These are phyloP conservation scores for Antheraea assamensis DNA, from an alignment of 2,888 invertebrate genomes.

Conservation along the genomic window DNA sequence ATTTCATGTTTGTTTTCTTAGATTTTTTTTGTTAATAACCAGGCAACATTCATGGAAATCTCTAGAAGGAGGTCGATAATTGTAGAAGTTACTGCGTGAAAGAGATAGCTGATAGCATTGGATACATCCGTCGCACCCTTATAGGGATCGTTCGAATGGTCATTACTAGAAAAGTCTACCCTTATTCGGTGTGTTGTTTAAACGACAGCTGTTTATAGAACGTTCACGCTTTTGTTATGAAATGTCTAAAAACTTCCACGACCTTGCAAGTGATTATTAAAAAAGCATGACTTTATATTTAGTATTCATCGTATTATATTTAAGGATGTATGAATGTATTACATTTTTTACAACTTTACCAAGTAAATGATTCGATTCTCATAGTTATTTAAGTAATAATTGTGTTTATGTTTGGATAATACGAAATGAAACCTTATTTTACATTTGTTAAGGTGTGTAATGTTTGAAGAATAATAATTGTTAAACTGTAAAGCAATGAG, in stretches of 20 bases:
- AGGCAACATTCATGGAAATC: slow-evolving; percentile 25
- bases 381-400: neutral
- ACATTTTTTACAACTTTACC: neutral
- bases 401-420: too few relatives aligned
- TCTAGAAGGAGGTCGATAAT: slow-evolving; percentile 28
- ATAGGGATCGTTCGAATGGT: slow-evolving; percentile 10
- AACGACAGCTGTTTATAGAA: slow-evolving; percentile 3
- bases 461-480: too few relatives aligned
- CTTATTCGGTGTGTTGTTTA: slow-evolving; percentile 12
- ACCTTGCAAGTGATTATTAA: neutral
- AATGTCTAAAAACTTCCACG: neutral
- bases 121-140: slow-evolving; percentile 16
- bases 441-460: too few relatives aligned
- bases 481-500: too few relatives aligned
- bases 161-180: slow-evolving; percentile 27
- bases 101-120: slow-evolving; percentile 71
- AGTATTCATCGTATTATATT: neutral
- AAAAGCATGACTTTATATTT: neutral
- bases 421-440: too few relatives aligned
- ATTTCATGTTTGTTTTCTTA: neutral
- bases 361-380: neutral
- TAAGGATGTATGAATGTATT: neutral
- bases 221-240: neutral
- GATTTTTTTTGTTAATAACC: neutral
- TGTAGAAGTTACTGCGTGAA: slow-evolving; percentile 7